Evolutionary conservation across 2,888 invertebrate species (phyloP).

Genomic region (Drosophila prolongata): DNA sequence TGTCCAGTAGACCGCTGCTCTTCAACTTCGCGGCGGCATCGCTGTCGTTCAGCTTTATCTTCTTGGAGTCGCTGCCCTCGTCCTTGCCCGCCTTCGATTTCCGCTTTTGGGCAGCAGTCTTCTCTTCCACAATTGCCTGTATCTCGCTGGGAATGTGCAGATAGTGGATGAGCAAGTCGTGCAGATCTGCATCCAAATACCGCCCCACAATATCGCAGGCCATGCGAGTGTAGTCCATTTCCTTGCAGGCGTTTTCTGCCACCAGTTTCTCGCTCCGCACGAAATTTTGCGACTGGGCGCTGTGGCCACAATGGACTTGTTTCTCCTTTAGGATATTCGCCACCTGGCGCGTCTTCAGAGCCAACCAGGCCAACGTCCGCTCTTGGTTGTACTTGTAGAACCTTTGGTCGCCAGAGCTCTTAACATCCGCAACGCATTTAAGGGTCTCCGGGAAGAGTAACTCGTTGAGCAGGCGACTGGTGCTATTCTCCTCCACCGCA

Average conservation of each 20-base stretch:
- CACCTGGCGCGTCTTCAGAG: slow-evolving; percentile 89
- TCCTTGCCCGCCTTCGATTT: slow-evolving; percentile 85
- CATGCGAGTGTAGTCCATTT: slow-evolving; percentile 81
- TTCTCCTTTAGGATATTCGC: slow-evolving; percentile 78
- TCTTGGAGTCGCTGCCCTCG: slow-evolving; percentile 81
- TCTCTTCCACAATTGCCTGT: slow-evolving; percentile 84
- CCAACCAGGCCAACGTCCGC: slow-evolving; percentile 90
- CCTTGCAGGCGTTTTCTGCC: slow-evolving; percentile 83
- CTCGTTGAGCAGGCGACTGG: slow-evolving; percentile 64
- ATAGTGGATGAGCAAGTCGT: slow-evolving; percentile 87
- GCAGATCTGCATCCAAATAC: slow-evolving; percentile 90
- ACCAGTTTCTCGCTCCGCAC: slow-evolving; percentile 86
- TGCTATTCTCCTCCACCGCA: slow-evolving; percentile 86
- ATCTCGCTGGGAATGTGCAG: slow-evolving; percentile 85
- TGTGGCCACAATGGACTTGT: slow-evolving; percentile 89
- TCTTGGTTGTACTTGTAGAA: slow-evolving; percentile 94
- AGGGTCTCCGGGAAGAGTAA: slow-evolving; percentile 55
- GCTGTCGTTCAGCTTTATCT: slow-evolving; percentile 81
- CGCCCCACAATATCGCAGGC: slow-evolving; percentile 92
- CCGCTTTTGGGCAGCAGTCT: slow-evolving; percentile 85
- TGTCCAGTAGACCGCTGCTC: slow-evolving; percentile 65
- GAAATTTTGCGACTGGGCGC: slow-evolving; percentile 91
- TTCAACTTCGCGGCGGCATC: slow-evolving; percentile 83
- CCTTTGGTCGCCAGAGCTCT: slow-evolving; percentile 86
- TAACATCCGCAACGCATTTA: slow-evolving; percentile 74